Evolutionary conservation across 2,888 invertebrate genomes (phyloP).

Genomic region (Parasteatoda lunata): DNA sequence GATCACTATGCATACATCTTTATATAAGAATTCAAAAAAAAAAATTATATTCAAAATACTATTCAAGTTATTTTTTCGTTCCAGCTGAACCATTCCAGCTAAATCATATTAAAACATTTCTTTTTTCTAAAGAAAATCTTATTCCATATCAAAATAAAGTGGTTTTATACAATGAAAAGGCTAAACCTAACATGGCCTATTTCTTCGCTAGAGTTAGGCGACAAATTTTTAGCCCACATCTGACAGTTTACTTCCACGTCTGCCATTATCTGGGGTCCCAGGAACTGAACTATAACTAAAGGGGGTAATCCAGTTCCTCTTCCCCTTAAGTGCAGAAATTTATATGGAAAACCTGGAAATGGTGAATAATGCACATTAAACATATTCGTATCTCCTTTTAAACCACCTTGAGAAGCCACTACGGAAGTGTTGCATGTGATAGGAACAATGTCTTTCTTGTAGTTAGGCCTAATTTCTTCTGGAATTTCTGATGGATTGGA

Average conservation of each 20-base stretch:
- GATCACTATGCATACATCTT: no score
- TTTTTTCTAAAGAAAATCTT: no score
- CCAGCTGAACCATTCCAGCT: no score
- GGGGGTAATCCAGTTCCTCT: constrained; percentile 37
- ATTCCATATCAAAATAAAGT: no score
- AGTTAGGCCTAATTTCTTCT: constrained; percentile 4
- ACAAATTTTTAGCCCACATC: constrained; percentile 60
- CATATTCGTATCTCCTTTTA: background rate
- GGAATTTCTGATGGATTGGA: constrained; percentile 32
- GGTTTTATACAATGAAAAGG: constrained; percentile 43
- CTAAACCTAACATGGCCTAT: constrained; percentile 40
- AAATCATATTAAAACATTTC: no score
- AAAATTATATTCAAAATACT: no score
- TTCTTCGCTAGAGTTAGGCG: constrained; percentile 22
- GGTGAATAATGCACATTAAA: constrained; percentile 53
- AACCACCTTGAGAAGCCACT: background rate
- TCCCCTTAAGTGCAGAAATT: constrained; percentile 15
- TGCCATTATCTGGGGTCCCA: constrained; percentile 17
- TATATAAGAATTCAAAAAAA: no score
- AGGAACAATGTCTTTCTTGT: constrained; percentile 33
- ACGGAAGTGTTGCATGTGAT: constrained; percentile 43
- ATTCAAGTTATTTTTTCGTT: no score
- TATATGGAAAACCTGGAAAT: constrained; percentile 46
- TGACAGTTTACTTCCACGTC: constrained; percentile 57
- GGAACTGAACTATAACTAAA: constrained; percentile 63